Evolutionary conservation across 2,113 vertebrate species (phyloP), one percentile per base, ranked within the genome.

Genomic region (Sarotherodon lohbergeri): DNA sequence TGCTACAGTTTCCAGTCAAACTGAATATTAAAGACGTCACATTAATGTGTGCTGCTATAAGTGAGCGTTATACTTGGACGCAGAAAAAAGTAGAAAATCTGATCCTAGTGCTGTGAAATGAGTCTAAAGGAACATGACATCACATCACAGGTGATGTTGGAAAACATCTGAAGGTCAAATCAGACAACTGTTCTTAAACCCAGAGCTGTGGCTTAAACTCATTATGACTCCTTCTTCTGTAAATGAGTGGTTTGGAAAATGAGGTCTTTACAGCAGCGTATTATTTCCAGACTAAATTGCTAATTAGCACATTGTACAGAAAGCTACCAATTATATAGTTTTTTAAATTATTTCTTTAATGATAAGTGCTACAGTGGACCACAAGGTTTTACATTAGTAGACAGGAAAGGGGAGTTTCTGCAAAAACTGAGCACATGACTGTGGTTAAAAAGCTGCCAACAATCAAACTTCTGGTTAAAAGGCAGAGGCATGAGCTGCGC

Each of bases 111-210:
- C 81, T 59, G 61, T 83, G 12, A 46, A 93, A 82, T 57, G 50
- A 86, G 29, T 68, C 71, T 17, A 19, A 66, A 57, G 12, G 81
- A 36, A 24, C 36, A 14, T 68, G 55, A 41, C 39, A 52, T 61
- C 9, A 63, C 84, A 79, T 81, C 43, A 43, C 39, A 87, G 52
- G 52, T 8, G 29, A 43, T 68, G 84, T 32, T 59, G 61, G 63
- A 85, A 84, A 86, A 68, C 86, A 63, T 32, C 16, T 91, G 82
- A 93, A 95, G 76, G 50, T 39, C 43, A 84, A 94, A 93, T 91
- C 84, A 91, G 41, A 79, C 34, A 61, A 82, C 80, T 71, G 29
- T 63, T 80, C 73, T 91, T 86, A 82, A 92, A 86, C 85, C 78
- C 82, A 46, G 63, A 87, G 63, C 81, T 79, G 52, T 81, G 89